These are phyloP conservation scores for Castor canadensis DNA, from an alignment of 2,113 vertebrate species.

Conservation along the genomic window DNA sequence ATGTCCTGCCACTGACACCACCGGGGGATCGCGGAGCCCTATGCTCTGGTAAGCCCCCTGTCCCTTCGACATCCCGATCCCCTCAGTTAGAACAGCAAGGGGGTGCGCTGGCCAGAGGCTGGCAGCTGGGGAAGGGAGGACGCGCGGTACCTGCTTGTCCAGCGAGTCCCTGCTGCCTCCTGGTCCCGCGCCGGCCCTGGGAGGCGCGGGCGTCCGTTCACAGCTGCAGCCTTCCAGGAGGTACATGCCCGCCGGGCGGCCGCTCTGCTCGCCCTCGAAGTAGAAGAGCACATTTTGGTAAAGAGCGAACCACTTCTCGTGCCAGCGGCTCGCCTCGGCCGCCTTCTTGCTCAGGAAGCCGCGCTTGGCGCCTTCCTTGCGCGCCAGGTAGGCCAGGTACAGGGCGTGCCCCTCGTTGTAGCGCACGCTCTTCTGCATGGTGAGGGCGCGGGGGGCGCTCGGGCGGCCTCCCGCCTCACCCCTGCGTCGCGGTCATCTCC, in stretches of 20 bases:
- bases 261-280: slow-evolving; percentile 96
- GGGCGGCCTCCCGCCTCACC: not conserved
- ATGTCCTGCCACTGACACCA: not conserved
- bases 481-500: slow-evolving; percentile 10
- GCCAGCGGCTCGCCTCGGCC: slow-evolving; percentile 96
- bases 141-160: slow-evolving; percentile 93
- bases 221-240: slow-evolving; percentile 98
- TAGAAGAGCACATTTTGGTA: slow-evolving; percentile 98
- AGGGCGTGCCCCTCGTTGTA: slow-evolving; percentile 98
- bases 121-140: not conserved
- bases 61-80: not conserved
- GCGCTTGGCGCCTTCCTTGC: slow-evolving; percentile 96
- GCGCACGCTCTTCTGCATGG: slow-evolving; percentile 97
- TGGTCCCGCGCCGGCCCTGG: slow-evolving; percentile 81
- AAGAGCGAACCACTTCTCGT: slow-evolving; percentile 97
- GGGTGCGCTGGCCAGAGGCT: not conserved
- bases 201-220: slow-evolving; percentile 89
- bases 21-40: not conserved
- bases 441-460: slow-evolving; percentile 1
- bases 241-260: slow-evolving; percentile 95
- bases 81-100: not conserved
- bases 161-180: slow-evolving; percentile 90
- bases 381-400: slow-evolving; percentile 92
- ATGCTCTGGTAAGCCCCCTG: not conserved
- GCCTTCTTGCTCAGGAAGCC: slow-evolving; percentile 96